phyloP scores from a whole-genome alignment of 2,888 invertebrate species.

The Lymantria monacha region DNA sequence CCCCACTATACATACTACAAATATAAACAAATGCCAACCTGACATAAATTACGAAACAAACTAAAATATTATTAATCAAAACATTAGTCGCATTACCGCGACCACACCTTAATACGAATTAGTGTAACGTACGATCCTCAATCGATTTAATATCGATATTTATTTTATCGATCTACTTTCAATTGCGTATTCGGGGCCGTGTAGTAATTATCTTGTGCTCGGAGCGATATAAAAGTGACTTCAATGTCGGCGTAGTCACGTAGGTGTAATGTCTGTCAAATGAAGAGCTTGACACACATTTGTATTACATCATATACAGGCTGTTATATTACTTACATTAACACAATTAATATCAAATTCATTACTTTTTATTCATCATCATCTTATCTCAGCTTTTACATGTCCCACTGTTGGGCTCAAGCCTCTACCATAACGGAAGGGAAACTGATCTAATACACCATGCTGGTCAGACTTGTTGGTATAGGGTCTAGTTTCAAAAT shows the following conservation, averaged over 20 bases:
- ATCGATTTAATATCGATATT: constrained; percentile 10
- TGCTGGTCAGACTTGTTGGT: too few relatives aligned
- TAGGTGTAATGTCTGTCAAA: constrained; percentile 8
- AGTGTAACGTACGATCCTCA: constrained; percentile 26
- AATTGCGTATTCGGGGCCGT: constrained; percentile 30
- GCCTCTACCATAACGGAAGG: too few relatives aligned
- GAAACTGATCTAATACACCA: too few relatives aligned
- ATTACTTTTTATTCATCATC: too few relatives aligned
- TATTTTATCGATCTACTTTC: constrained; percentile 34
- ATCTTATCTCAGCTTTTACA: too few relatives aligned
- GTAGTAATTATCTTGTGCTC: constrained; percentile 23
- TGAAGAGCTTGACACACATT: constrained; percentile 11
- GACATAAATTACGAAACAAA: constrained; percentile 10
- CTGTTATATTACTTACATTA: background rate
- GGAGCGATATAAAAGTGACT: constrained; percentile 20
- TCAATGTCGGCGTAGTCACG: constrained; percentile 23
- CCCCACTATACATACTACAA: constrained; percentile 2
- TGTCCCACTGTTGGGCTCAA: too few relatives aligned
- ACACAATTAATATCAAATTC: too few relatives aligned
- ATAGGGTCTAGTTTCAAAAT: too few relatives aligned
- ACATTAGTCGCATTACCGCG: constrained; percentile 6
- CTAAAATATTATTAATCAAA: constrained; percentile 11
- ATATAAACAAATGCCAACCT: constrained; percentile 3
- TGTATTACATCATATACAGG: background rate
- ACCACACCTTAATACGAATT: constrained; percentile 30